Base-by-base conservation (phyloP, 2,888 invertebrate species). In the Sphaerophoria rueppellii region DNA sequence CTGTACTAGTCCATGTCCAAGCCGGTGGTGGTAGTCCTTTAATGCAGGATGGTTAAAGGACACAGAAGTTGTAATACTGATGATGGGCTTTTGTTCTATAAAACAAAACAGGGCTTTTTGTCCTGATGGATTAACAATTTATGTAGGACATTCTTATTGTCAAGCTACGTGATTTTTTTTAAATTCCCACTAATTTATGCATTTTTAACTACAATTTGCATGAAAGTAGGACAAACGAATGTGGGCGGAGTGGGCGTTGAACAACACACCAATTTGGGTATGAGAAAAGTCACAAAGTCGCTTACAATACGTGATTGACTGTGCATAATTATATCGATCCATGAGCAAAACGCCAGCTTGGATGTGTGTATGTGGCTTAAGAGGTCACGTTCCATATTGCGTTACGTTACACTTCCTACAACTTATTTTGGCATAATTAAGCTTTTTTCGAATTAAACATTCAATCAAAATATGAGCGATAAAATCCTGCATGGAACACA, bases 271-370 rank as follows among this genome's bases (percentile, higher is more conserved):
- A 9, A 12, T 43, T 9, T 2, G 43, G 40, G 40, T 40, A 35
- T 4, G 58, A 6, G 16, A 14, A 16, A 81, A 81, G 72, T 76
- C 71, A 76, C 67, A 46, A 76, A 76, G 65, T 63, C 73, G 76
- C 77, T 78, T 78, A 67, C 78, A 78, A 70, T 73, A 82, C 82
- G 82, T 82, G 82, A 82, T 78, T 82, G 77, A 78, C 69, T 63
- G 69, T 46, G 73, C 57, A 78, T 82, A 78, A 82, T 82, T 70
- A 70, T 70, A 40, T 73, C 77, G 76, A 76, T 77, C 50, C 67
- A 34, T 16, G 34, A 52, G 14, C 35, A 9, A 12, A 12, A 12
- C 35, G 9, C 16, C 14, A 11, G 32, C 9, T 40, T 58, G 16
- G 37, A 6, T 63, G 14, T 24, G n/a, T 34, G 54, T 9, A n/a